Evolutionary conservation across 2,888 invertebrate genomes (phyloP).

Genomic region (Tromatobia lineatoria): DNA sequence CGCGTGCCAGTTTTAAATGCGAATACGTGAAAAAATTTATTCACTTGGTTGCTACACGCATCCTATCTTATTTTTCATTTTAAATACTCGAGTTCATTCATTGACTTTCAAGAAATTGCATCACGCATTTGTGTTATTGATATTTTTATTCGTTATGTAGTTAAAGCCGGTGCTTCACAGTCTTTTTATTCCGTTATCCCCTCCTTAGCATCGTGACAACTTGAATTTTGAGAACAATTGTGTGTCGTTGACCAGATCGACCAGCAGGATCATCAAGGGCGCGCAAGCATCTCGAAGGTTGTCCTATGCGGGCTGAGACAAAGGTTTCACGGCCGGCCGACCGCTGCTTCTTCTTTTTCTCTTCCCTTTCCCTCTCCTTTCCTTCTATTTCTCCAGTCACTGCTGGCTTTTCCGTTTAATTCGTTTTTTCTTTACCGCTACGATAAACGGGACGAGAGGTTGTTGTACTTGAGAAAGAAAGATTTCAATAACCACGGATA

Average conservation of each 20-base stretch:
- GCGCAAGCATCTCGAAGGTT: constrained; percentile 42
- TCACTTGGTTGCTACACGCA: constrained; percentile 3
- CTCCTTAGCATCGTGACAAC: constrained; percentile 13
- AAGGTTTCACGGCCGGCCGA: constrained; percentile 66
- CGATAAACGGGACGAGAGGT: constrained; percentile 17
- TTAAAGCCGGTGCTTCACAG: neutral
- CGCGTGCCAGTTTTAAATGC: constrained; percentile 37
- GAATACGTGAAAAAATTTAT: constrained; percentile 37
- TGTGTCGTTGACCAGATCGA: constrained; percentile 38
- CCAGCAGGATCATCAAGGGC: constrained; percentile 23
- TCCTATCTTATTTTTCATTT: neutral
- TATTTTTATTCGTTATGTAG: neutral
- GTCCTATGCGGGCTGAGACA: constrained; percentile 59
- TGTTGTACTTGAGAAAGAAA: constrained; percentile 61
- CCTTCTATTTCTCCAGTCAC: constrained; percentile 5
- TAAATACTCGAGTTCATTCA: neutral
- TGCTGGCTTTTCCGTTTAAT: neutral
- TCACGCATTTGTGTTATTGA: neutral
- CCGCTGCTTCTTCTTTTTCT: no score
- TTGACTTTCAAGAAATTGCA: neutral
- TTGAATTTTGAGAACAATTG: constrained; percentile 44
- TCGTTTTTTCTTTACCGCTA: neutral
- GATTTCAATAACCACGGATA: neutral
- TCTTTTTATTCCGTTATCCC: constrained; percentile 7
- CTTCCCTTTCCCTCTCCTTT: no score